These are phyloP conservation scores for Meloidogyne floridensis DNA, from an alignment of 1,140 invertebrate genomes.

Conservation along the genomic window DNA sequence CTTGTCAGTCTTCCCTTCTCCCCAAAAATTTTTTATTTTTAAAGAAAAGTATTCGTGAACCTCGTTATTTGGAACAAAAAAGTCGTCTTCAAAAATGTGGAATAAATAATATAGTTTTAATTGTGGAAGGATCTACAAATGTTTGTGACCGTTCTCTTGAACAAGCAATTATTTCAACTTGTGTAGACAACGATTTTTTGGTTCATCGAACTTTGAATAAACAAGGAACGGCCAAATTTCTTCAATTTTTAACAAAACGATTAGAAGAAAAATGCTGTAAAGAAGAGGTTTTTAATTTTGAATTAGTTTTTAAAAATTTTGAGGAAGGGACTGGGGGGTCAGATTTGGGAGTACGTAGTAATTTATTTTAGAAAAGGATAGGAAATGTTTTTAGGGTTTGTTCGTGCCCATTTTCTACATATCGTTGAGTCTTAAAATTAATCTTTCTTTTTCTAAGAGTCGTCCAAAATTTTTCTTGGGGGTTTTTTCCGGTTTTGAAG, in stretches of 20 bases:
- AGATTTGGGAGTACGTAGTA: too few species aligned
- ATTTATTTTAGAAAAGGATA: too few species aligned
- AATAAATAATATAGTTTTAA: conserved; percentile 48
- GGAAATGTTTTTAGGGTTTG: too few species aligned
- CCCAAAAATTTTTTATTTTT: neutral
- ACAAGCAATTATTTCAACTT: conserved; percentile 53
- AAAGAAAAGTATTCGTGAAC: conserved; percentile 49
- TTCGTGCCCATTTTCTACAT: too few species aligned
- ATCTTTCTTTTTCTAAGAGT: too few species aligned
- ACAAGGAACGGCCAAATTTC: conserved; percentile 53
- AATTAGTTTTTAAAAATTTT: too few species aligned
- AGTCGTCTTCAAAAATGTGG: conserved; percentile 46
- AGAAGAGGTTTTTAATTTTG: conserved; percentile 9
- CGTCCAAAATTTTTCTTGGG: too few species aligned
- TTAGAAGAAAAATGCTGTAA: conserved; percentile 31
- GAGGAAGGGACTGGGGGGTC: too few species aligned
- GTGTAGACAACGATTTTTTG: conserved; percentile 49
- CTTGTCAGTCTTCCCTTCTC: too few species aligned
- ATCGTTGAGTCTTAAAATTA: too few species aligned
- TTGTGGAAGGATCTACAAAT: conserved; percentile 43
- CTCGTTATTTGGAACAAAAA: conserved; percentile 57
- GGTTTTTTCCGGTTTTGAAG: too few species aligned
- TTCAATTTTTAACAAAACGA: conserved; percentile 42
- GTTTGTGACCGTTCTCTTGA: conserved; percentile 45
- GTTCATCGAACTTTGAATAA: conserved; percentile 52